A percentile compares a stretch with the other conserved stretches of the same genome.
phyloP scores from a whole-genome alignment of 92 coral and sea anemone genomes.

The Zoanthus solanderi region DNA sequence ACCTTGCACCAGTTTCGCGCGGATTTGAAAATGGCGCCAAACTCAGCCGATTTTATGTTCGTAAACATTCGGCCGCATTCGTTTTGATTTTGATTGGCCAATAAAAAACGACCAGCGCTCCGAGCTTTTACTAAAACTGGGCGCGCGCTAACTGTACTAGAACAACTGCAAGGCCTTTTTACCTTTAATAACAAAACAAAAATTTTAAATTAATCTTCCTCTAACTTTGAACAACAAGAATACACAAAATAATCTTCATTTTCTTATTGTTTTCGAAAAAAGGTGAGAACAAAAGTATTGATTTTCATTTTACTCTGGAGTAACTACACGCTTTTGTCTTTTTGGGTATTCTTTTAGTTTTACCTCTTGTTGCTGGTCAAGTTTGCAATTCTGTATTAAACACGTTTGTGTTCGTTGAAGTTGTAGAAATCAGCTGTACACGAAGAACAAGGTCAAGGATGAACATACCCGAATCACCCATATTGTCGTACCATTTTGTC shows the following conservation, averaged over 20 bases:
- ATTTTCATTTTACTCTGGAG: too few relatives aligned
- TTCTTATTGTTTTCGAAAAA: background rate
- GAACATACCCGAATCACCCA: conserved; percentile 45
- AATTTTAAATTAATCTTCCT: background rate
- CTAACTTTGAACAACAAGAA: background rate
- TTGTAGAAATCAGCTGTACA: background rate
- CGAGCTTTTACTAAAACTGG: background rate
- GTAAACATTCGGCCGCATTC: conserved; percentile 3
- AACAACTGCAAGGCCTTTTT: background rate
- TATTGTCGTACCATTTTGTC: conserved; percentile 33
- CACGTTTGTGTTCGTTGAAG: background rate
- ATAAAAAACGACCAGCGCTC: background rate
- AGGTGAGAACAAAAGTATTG: background rate
- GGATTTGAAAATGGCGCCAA: conserved; percentile 40
- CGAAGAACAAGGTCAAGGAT: background rate
- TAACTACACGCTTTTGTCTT: background rate
- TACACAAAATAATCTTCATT: background rate
- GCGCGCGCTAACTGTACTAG: conserved; percentile 7
- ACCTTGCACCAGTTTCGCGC: conserved; percentile 28
- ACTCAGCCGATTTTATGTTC: background rate
- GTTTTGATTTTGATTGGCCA: conserved; percentile 15
- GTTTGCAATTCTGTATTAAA: background rate
- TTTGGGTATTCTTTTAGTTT: background rate
- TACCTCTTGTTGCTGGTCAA: background rate
- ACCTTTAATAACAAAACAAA: background rate